These are phyloP conservation scores for Myiozetetes cayanensis DNA, from an alignment of 2,113 vertebrate genomes.

Conservation along the genomic window DNA sequence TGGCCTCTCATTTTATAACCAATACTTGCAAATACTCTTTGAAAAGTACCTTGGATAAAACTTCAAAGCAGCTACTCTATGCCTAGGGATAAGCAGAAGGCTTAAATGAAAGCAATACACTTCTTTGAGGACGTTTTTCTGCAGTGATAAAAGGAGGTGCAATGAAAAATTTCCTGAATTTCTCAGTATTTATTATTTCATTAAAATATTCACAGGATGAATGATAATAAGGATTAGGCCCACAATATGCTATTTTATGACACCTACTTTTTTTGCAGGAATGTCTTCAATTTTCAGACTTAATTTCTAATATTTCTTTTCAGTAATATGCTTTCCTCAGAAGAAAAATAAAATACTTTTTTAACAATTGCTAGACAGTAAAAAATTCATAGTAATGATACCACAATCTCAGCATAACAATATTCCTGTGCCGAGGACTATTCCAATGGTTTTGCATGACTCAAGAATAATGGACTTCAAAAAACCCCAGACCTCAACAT, in stretches of 20 bases:
- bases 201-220: background rate
- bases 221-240: background rate
- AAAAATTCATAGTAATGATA: background rate
- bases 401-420: background rate
- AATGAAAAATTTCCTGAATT: background rate
- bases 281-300: background rate
- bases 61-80: background rate
- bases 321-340: background rate
- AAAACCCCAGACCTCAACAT: background rate
- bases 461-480: background rate
- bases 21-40: background rate
- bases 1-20: background rate
- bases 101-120: background rate
- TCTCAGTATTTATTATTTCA: background rate
- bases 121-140: background rate
- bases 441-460: background rate
- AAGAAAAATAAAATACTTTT: background rate
- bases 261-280: background rate
- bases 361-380: background rate
- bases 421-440: background rate
- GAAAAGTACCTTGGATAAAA: slow-evolving; percentile 5
- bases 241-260: background rate
- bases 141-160: background rate
- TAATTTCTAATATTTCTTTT: background rate
- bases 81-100: background rate